Evolutionary conservation across 1,140 invertebrate species (phyloP).

Genomic region (Triops longicaudatus): DNA sequence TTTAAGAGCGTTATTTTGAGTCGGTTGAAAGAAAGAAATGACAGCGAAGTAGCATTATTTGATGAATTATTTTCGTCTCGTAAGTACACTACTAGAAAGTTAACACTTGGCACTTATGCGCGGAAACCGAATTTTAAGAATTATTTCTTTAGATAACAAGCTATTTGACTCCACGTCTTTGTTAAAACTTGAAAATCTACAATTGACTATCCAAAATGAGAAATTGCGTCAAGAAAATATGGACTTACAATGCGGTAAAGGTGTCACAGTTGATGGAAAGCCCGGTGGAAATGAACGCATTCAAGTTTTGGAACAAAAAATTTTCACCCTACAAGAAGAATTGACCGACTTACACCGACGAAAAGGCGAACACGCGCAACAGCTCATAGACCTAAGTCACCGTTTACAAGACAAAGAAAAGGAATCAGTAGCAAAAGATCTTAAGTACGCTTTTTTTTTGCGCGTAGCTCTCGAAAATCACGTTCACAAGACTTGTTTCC

Average conservation of each 20-base stretch:
- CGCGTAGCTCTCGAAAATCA: background rate
- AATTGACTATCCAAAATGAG: constrained; percentile 73
- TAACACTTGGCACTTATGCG: background rate
- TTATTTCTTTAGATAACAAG: constrained; percentile 60
- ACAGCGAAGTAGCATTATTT: background rate
- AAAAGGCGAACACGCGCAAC: constrained; percentile 83
- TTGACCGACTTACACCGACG: constrained; percentile 77
- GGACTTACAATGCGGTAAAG: constrained; percentile 37
- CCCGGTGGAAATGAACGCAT: constrained; percentile 41
- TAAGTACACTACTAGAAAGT: background rate
- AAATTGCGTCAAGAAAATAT: constrained; percentile 56
- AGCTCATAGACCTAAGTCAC: constrained; percentile 81
- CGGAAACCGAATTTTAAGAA: constrained; percentile 13
- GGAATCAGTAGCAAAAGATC: constrained; percentile 58
- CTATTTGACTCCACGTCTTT: constrained; percentile 72
- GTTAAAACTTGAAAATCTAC: constrained; percentile 69
- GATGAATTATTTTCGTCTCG: background rate
- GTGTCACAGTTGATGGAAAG: constrained; percentile 36
- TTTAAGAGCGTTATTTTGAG: background rate
- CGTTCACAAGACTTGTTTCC: background rate
- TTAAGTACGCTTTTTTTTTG: constrained; percentile 52
- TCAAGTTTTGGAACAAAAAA: constrained; percentile 67
- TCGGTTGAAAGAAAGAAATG: background rate
- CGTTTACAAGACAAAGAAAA: constrained; percentile 79
- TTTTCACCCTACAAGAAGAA: constrained; percentile 81